Evolutionary conservation across 2,113 vertebrate species (phyloP).

Genomic region (Sapayoa aenigma): DNA sequence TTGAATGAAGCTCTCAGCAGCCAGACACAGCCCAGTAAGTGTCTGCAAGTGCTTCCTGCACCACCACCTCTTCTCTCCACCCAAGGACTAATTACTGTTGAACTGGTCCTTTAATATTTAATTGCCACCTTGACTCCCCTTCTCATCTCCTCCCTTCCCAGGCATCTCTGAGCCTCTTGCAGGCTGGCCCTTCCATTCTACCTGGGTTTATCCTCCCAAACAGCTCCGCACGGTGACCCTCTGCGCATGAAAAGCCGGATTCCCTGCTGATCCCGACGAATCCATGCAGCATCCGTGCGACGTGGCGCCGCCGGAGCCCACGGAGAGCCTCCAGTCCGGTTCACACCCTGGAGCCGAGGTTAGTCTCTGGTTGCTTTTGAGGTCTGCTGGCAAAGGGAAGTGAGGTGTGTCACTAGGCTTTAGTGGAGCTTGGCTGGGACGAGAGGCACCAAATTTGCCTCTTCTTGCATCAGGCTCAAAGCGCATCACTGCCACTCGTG

Average conservation of each 20-base stretch:
- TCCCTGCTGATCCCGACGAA: neutral
- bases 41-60: neutral
- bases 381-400: neutral
- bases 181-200: neutral
- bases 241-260: neutral
- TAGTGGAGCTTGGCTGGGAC: neutral
- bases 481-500: neutral
- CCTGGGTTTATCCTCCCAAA: neutral
- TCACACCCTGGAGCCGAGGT: neutral
- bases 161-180: neutral
- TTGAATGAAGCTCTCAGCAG: neutral
- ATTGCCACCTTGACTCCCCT: conserved; percentile 6
- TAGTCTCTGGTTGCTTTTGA: conserved; percentile 10
- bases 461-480: neutral
- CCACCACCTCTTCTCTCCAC: neutral
- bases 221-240: neutral
- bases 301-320: accelerated
- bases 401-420: neutral
- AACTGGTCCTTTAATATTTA: conserved; percentile 38
- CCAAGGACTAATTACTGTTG: conserved; percentile 6
- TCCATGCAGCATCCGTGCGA: neutral
- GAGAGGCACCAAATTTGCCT: neutral
- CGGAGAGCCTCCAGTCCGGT: neutral
- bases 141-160: conserved; percentile 44
- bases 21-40: neutral